Conservation (phyloP, 2,888 invertebrate species). For the Latrodectus hesperus region DNA sequence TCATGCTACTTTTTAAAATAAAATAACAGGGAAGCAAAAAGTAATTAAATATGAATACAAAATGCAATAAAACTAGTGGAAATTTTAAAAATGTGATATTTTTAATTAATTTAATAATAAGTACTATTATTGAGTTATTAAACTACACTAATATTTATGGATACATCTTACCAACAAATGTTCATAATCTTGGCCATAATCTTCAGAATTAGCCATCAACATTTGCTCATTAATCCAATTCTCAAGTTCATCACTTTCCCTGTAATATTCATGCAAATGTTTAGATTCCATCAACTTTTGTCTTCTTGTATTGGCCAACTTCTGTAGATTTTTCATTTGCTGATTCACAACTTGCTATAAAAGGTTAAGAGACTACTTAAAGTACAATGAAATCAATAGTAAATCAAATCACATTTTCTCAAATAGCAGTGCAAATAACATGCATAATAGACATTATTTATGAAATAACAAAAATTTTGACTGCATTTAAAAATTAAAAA, state of each 20-base stretch:
- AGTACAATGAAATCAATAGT: too few relatives aligned
- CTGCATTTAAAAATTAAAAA: not conserved
- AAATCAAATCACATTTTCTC: too few relatives aligned
- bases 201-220: constrained; percentile 90
- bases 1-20: too few relatives aligned
- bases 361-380: not conserved
- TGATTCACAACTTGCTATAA: constrained; percentile 80
- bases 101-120: too few relatives aligned
- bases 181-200: constrained; percentile 95
- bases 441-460: not conserved
- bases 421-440: not conserved
- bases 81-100: too few relatives aligned
- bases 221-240: constrained; percentile 94
- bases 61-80: too few relatives aligned
- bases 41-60: too few relatives aligned
- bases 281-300: constrained; percentile 92
- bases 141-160: too few relatives aligned
- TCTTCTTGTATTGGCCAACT: constrained; percentile 85
- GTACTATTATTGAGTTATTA: too few relatives aligned
- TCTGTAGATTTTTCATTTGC: constrained; percentile 86
- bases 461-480: not conserved
- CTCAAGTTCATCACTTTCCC: constrained; percentile 91
- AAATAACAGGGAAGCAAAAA: too few relatives aligned
- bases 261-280: constrained; percentile 91
- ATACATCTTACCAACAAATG: constrained; percentile 82